Evolutionary conservation across 1,140 invertebrate species (phyloP).

Genomic region (Phenacoccus solenopsis): DNA sequence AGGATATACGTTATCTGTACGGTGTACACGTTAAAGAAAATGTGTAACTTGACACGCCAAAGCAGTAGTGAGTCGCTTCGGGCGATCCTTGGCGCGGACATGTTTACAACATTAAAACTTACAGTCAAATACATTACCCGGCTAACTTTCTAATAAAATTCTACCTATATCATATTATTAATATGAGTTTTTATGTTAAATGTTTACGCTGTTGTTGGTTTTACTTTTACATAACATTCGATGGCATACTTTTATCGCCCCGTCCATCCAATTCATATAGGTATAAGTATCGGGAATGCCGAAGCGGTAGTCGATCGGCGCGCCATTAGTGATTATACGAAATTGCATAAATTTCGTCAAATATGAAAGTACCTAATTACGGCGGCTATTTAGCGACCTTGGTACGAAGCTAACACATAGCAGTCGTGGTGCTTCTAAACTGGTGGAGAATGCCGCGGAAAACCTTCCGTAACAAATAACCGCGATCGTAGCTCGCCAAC

Average conservation of each 20-base stretch:
- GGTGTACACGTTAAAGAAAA: too few species aligned
- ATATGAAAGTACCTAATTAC: background rate
- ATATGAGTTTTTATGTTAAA: background rate
- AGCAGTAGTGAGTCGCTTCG: background rate
- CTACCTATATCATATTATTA: constrained; percentile 6
- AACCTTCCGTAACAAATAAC: background rate
- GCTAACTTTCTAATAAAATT: constrained; percentile 16
- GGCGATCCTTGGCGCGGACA: background rate
- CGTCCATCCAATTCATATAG: too few species aligned
- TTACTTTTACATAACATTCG: background rate
- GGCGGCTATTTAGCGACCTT: background rate
- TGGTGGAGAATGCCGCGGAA: background rate
- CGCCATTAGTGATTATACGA: background rate
- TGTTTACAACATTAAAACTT: constrained; percentile 7
- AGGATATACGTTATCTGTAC: background rate
- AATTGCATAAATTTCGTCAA: background rate
- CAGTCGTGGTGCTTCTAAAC: too few species aligned
- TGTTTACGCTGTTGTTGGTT: background rate
- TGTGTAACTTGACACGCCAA: background rate
- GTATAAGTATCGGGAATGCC: too few species aligned
- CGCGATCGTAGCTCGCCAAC: background rate
- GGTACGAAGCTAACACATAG: too few species aligned
- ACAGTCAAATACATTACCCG: background rate
- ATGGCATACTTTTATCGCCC: background rate
- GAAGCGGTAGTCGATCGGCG: background rate